A percentile compares a stretch with the other conserved stretches of the same genome.
phyloP scores from a whole-genome alignment of 2,113 vertebrate species.

The Eira barbara region DNA sequence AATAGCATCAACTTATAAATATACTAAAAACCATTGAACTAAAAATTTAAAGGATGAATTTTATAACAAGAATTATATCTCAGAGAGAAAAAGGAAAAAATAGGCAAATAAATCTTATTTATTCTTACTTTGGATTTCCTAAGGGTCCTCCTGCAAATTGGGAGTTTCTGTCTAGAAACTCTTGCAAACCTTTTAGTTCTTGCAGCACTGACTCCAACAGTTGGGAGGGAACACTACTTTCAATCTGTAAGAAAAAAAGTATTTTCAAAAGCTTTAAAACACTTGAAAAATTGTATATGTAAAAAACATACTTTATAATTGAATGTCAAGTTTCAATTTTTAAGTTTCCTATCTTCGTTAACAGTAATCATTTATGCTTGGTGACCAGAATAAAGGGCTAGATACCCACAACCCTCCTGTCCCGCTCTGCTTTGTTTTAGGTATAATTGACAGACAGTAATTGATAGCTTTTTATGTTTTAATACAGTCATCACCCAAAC shows the following conservation, averaged over 20 bases:
- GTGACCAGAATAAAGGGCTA: background rate
- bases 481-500: background rate
- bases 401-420: background rate
- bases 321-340: slow-evolving; percentile 1
- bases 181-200: slow-evolving; percentile 91
- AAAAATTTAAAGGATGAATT: background rate
- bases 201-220: slow-evolving; percentile 89
- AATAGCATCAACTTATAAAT: background rate
- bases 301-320: background rate
- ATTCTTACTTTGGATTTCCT: slow-evolving; percentile 89
- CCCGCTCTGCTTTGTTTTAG: background rate
- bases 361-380: background rate
- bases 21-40: background rate
- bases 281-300: background rate
- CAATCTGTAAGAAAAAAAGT: slow-evolving; percentile 84
- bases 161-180: slow-evolving; percentile 96
- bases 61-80: background rate
- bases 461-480: background rate
- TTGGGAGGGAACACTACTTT: slow-evolving; percentile 90
- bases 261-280: background rate
- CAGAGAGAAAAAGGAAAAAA: background rate
- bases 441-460: background rate
- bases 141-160: slow-evolving; percentile 93
- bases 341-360: background rate
- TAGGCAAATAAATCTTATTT: background rate